These are phyloP conservation scores for Apus apus DNA, from an alignment of 2,113 vertebrate species.

Conservation along the genomic window DNA sequence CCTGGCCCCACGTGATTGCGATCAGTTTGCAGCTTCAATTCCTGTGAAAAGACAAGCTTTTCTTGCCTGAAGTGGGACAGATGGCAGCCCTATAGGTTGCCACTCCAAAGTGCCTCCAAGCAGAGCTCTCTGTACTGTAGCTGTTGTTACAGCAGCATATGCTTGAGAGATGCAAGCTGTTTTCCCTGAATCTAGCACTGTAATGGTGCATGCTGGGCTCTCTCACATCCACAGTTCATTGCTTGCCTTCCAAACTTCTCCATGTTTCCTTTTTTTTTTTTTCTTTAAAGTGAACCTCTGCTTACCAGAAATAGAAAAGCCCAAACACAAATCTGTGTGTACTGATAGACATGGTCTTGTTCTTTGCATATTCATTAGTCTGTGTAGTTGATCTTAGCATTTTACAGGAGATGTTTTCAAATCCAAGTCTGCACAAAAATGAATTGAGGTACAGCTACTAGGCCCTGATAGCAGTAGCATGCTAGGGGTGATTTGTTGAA, in stretches of 20 bases:
- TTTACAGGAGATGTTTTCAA: not conserved
- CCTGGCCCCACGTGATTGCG: not conserved
- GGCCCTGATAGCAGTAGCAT: not conserved
- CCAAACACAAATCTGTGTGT: not conserved
- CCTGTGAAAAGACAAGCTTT: constrained; percentile 14
- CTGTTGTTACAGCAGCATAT: constrained; percentile 53
- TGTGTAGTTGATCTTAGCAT: not conserved
- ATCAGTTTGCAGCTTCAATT: constrained; percentile 17
- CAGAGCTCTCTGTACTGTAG: constrained; percentile 17
- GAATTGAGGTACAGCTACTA: not conserved
- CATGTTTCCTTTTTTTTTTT: not conserved
- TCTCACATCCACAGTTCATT: not conserved
- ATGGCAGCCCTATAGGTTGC: constrained; percentile 62
- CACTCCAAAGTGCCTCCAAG: constrained; percentile 12
- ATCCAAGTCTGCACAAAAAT: not conserved
- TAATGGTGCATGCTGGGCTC: not conserved
- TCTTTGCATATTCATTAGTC: not conserved
- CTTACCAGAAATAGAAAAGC: not conserved
- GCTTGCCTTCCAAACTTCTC: not conserved
- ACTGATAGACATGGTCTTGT: not conserved
- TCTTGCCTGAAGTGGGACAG: constrained; percentile 40
- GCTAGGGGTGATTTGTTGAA: not conserved
- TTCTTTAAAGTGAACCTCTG: not conserved
- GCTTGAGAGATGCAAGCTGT: constrained; percentile 43
- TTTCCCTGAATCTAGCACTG: not conserved